Evolutionary conservation across 1,140 invertebrate genomes (phyloP).

Genomic region (Himalopsyche phryganea): DNA sequence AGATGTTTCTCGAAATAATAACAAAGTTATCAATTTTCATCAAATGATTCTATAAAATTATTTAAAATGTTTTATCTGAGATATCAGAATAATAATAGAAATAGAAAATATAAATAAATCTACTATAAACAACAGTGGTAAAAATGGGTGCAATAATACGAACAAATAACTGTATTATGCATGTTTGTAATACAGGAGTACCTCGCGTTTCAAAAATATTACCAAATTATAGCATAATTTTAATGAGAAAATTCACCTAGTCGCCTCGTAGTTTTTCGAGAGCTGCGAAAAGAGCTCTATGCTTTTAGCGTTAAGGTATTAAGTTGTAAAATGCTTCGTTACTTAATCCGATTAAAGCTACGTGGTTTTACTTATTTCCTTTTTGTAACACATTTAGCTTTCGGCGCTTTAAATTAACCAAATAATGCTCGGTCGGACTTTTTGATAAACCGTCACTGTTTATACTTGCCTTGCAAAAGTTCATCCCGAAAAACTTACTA

Average conservation of each 20-base stretch:
- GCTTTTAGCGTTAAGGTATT: conserved; percentile 11
- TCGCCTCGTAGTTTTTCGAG: background rate
- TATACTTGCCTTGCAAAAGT: background rate
- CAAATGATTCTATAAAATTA: too few species aligned
- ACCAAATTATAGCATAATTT: background rate
- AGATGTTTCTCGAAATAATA: too few species aligned
- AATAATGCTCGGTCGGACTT: background rate
- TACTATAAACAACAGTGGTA: too few species aligned
- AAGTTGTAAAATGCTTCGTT: conserved; percentile 25
- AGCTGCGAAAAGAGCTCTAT: conserved; percentile 1
- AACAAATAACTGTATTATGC: too few species aligned
- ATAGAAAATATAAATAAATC: too few species aligned
- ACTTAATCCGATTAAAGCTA: conserved; percentile 21
- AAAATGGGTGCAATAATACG: too few species aligned
- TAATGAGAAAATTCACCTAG: background rate
- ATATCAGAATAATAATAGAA: too few species aligned
- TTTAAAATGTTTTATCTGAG: too few species aligned
- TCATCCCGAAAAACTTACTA: too few species aligned
- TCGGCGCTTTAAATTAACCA: conserved; percentile 5
- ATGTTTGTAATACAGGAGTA: too few species aligned
- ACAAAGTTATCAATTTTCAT: too few species aligned
- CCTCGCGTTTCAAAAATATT: too few species aligned
- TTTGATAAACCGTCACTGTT: background rate
- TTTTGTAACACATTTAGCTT: conserved; percentile 4
- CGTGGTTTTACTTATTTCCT: conserved; percentile 3